Conservation (phyloP, 2,888 invertebrate genomes). For the Platynereis dumerilii region DNA sequence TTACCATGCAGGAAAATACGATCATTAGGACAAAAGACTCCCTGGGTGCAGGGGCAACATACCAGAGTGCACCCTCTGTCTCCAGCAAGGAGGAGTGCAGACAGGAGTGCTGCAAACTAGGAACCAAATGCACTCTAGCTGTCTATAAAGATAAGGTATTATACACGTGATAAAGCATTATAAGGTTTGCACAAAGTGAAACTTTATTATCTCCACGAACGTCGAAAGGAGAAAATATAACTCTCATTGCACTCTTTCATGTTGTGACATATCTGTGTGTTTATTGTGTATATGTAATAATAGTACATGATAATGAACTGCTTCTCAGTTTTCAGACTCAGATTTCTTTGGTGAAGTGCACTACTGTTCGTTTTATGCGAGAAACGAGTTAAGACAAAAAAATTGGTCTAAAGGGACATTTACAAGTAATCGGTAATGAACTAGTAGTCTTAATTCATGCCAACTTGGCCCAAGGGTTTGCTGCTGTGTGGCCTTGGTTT, state of each 20-base stretch:
- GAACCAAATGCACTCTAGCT: neutral
- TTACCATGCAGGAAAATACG: neutral
- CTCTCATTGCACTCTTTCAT: too few species aligned
- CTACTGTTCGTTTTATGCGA: too few species aligned
- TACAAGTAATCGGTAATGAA: neutral
- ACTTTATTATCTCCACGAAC: too few species aligned
- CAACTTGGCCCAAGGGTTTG: neutral
- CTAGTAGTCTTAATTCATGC: neutral
- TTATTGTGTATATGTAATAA: too few species aligned
- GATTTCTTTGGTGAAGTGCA: too few species aligned
- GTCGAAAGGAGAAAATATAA: too few species aligned
- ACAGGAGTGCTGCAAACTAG: neutral
- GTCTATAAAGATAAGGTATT: conserved; percentile 3
- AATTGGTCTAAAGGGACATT: neutral
- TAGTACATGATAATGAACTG: too few species aligned
- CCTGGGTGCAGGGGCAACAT: neutral
- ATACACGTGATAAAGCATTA: neutral
- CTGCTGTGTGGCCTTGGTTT: neutral
- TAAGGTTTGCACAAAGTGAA: too few species aligned
- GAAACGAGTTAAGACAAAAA: neutral
- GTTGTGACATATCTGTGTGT: too few species aligned
- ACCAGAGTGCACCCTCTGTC: neutral
- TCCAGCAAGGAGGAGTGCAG: neutral
- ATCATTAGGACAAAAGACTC: neutral
- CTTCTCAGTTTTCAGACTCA: too few species aligned